Conservation (phyloP, 2,113 vertebrate genomes). For the Catharus minimus region DNA sequence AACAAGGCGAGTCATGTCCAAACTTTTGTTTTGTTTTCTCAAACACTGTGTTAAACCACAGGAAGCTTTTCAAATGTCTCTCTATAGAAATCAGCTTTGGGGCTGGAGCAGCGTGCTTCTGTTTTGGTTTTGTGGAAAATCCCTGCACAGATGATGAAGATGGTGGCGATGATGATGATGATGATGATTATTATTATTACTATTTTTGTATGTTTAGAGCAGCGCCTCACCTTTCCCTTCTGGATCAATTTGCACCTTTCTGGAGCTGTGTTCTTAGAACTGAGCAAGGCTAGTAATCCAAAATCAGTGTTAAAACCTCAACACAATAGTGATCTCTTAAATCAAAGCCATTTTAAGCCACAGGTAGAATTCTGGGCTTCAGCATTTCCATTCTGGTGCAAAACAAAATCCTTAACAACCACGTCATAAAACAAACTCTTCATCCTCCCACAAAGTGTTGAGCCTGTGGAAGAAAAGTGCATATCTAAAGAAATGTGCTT, state of each 20-base stretch:
- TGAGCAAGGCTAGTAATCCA: neutral
- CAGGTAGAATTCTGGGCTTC: neutral
- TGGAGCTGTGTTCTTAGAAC: neutral
- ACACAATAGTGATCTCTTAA: neutral
- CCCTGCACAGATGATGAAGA: neutral
- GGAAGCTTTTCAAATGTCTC: neutral
- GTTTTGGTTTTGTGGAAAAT: neutral
- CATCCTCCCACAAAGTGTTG: neutral
- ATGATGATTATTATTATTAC: neutral
- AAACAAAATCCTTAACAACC: neutral
- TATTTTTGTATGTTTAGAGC: neutral
- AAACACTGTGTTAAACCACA: constrained; percentile 14
- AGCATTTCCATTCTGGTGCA: neutral
- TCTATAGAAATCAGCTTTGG: neutral
- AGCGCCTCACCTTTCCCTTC: neutral
- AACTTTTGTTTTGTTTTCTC: constrained; percentile 18
- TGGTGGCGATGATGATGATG: too few relatives aligned
- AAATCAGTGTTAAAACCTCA: neutral
- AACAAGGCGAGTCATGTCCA: neutral
- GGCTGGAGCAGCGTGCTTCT: neutral
- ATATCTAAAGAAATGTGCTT: neutral
- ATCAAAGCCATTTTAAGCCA: neutral
- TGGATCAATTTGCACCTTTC: neutral
- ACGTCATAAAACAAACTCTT: neutral
- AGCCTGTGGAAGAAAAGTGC: neutral